Evolutionary conservation across 2,888 invertebrate species (phyloP).

Genomic region (Creontiades dilutus): DNA sequence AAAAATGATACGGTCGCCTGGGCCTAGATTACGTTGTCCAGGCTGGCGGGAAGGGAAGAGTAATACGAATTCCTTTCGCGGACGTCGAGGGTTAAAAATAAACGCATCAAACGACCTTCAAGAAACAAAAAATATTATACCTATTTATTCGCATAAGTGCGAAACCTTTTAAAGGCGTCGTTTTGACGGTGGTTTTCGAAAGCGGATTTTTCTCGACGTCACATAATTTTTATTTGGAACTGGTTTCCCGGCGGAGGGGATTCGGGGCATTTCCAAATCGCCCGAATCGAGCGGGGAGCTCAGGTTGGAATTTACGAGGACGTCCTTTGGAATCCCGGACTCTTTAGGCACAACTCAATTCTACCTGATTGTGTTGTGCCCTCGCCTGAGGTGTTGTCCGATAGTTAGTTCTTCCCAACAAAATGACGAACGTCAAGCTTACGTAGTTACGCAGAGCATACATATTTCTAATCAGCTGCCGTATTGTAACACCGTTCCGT

Average conservation of each 20-base stretch:
- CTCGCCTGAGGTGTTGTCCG: not conserved
- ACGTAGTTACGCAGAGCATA: too few relatives aligned
- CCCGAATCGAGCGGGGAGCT: not conserved
- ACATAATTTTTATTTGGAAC: not conserved
- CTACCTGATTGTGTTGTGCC: not conserved
- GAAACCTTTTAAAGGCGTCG: not conserved
- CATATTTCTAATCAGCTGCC: too few relatives aligned
- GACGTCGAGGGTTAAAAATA: not conserved
- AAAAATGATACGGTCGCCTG: slow-evolving; percentile 33
- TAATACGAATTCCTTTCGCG: slow-evolving; percentile 26
- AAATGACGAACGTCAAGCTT: too few relatives aligned
- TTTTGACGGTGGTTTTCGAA: slow-evolving; percentile 21
- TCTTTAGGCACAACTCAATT: not conserved
- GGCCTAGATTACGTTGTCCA: slow-evolving; percentile 18
- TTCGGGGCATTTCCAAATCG: slow-evolving; percentile 25
- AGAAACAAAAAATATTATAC: too few relatives aligned
- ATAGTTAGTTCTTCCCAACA: too few relatives aligned
- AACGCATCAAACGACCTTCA: not conserved
- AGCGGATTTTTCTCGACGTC: slow-evolving; percentile 1
- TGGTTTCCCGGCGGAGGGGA: not conserved
- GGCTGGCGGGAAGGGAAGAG: not conserved
- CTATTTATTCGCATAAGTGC: not conserved
- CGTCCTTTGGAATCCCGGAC: not conserved
- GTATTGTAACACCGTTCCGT: too few relatives aligned
- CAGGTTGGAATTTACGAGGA: not conserved